Conservation (phyloP, 2,888 invertebrate species). For the Drosophila quinaria region DNA sequence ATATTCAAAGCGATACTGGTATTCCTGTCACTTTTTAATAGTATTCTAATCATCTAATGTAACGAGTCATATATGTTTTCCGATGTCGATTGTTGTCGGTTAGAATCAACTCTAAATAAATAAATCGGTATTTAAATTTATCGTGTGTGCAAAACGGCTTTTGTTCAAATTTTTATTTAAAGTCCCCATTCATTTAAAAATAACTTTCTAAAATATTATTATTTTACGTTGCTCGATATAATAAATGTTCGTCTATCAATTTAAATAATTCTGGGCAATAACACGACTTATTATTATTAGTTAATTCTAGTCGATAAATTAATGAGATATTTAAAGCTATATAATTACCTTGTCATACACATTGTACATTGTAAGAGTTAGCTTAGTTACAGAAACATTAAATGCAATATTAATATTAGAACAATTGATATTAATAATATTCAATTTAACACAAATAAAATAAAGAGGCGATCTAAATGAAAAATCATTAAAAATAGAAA, state of each 20-base stretch:
- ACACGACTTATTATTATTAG: background rate
- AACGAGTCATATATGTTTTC: background rate
- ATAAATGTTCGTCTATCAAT: background rate
- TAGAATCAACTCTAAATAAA: background rate
- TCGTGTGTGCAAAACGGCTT: background rate
- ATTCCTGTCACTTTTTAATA: conserved; percentile 12
- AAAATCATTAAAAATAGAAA: background rate
- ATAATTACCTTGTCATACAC: background rate
- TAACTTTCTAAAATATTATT: background rate
- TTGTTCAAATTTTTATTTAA: background rate
- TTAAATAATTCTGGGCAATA: background rate
- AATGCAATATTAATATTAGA: background rate
- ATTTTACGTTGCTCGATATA: background rate
- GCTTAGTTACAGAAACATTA: background rate
- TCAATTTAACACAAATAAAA: background rate
- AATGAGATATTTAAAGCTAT: background rate
- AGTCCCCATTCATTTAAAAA: background rate
- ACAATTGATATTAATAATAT: background rate
- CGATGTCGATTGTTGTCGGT: background rate
- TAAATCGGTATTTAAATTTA: conserved; percentile 1
- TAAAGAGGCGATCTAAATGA: background rate
- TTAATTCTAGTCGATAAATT: background rate
- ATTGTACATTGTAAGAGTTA: background rate
- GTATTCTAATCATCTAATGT: background rate
- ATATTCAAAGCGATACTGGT: background rate